These are phyloP conservation scores for Drosophila tani DNA, from an alignment of 1,140 invertebrate species.

Conservation along the genomic window DNA sequence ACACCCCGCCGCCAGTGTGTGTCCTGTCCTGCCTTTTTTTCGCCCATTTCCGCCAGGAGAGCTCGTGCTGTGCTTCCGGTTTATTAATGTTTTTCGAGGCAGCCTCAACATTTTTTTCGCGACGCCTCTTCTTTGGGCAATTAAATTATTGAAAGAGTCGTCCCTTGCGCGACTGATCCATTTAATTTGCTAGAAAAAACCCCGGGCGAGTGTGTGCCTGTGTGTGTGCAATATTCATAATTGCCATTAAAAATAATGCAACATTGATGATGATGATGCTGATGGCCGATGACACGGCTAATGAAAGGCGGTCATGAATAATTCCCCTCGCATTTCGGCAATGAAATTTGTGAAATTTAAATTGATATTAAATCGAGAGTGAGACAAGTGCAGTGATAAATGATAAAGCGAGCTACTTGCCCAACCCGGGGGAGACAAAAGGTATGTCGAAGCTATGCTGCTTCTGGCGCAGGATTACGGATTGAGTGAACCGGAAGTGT, in stretches of 20 bases:
- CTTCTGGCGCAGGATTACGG: slow-evolving; percentile 26
- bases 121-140: slow-evolving; percentile 43
- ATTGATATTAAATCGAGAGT: slow-evolving; percentile 72
- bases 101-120: slow-evolving; percentile 31
- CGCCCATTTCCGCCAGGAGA: slow-evolving; percentile 62
- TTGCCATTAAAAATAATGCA: slow-evolving; percentile 57
- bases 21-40: slow-evolving; percentile 51
- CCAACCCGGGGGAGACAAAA: slow-evolving; percentile 25
- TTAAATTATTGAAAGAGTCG: slow-evolving; percentile 66
- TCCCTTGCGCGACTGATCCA: slow-evolving; percentile 34
- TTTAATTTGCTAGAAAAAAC: slow-evolving; percentile 49
- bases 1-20: slow-evolving; percentile 1
- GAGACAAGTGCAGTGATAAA: slow-evolving; percentile 24
- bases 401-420: slow-evolving; percentile 20
- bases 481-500: slow-evolving; percentile 57
- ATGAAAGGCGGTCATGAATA: slow-evolving; percentile 58
- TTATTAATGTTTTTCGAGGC: slow-evolving; percentile 69
- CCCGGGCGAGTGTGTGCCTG: slow-evolving; percentile 19
- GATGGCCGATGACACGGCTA: slow-evolving; percentile 46
- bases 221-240: slow-evolving; percentile 59
- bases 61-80: slow-evolving; percentile 69
- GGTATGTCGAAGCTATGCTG: background rate
- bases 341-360: slow-evolving; percentile 74
- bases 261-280: slow-evolving; percentile 45
- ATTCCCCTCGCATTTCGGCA: slow-evolving; percentile 22